Conservation (phyloP, 2,888 invertebrate genomes). For the Cryptus armator region DNA sequence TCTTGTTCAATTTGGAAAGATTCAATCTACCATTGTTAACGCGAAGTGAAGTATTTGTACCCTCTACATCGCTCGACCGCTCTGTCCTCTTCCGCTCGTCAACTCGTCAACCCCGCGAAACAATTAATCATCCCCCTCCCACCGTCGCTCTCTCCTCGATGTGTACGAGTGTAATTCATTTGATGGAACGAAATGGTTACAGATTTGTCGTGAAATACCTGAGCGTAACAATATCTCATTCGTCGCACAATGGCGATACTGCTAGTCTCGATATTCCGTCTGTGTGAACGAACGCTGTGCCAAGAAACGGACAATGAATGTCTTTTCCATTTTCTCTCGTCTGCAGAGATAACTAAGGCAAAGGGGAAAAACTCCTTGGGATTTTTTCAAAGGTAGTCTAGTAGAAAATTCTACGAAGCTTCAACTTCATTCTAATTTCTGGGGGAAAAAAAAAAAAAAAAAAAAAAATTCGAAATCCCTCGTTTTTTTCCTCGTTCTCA, state of each 20-base stretch:
- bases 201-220: neutral
- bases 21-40: conserved; percentile 32
- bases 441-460: neutral
- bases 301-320: neutral
- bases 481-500: neutral
- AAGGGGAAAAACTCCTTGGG: neutral
- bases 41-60: conserved; percentile 3
- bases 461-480: neutral
- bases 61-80: neutral
- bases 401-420: neutral
- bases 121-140: conserved; percentile 4
- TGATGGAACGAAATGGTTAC: neutral
- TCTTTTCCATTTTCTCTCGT: neutral
- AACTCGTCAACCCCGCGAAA: neutral
- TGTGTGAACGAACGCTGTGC: neutral
- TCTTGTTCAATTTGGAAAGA: conserved; percentile 35
- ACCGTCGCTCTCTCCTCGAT: neutral
- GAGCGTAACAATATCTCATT: neutral
- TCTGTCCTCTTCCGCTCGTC: conserved; percentile 1
- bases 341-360: neutral
- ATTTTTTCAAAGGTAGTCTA: neutral
- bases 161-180: conserved; percentile 11
- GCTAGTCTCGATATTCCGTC: conserved; percentile 7
- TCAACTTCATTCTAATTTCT: conserved; percentile 1
- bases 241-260: neutral